These are phyloP conservation scores for Pundamilia nyererei DNA, from an alignment of 2,113 vertebrate genomes.

Conservation along the genomic window DNA sequence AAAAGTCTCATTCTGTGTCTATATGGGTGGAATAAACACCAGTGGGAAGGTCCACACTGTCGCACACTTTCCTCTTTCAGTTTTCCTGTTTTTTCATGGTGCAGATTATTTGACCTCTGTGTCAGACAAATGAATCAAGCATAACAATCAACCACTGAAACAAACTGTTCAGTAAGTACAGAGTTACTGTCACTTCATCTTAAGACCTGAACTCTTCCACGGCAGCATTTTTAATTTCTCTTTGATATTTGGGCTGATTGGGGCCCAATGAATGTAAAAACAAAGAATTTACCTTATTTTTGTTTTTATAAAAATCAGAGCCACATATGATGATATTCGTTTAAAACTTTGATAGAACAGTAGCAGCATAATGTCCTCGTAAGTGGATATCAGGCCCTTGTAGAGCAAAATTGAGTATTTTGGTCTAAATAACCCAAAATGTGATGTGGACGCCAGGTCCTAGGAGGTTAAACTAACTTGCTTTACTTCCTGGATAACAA, in stretches of 20 bases:
- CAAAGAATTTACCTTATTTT: background rate
- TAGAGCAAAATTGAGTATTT: background rate
- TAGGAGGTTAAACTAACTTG: fast-evolving
- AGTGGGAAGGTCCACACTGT: background rate
- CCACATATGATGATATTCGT: fast-evolving
- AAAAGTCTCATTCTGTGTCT: background rate
- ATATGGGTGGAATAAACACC: background rate
- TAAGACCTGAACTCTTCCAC: fast-evolving
- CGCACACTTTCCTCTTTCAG: background rate
- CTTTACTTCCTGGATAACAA: background rate
- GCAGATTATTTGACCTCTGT: background rate
- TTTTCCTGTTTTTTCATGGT: fast-evolving
- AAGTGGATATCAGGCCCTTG: fast-evolving
- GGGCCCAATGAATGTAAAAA: no score
- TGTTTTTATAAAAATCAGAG: fast-evolving
- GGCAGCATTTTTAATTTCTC: fast-evolving
- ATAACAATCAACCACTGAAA: background rate
- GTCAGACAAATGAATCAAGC: fast-evolving
- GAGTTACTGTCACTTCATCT: fast-evolving
- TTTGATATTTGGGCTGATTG: no score
- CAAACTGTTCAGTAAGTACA: background rate
- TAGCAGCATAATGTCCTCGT: fast-evolving
- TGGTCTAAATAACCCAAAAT: background rate
- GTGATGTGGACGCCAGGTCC: fast-evolving
- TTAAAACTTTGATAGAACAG: fast-evolving